Conservation (phyloP, 2,797 vertebrate genomes). For the Anabas testudineus region DNA sequence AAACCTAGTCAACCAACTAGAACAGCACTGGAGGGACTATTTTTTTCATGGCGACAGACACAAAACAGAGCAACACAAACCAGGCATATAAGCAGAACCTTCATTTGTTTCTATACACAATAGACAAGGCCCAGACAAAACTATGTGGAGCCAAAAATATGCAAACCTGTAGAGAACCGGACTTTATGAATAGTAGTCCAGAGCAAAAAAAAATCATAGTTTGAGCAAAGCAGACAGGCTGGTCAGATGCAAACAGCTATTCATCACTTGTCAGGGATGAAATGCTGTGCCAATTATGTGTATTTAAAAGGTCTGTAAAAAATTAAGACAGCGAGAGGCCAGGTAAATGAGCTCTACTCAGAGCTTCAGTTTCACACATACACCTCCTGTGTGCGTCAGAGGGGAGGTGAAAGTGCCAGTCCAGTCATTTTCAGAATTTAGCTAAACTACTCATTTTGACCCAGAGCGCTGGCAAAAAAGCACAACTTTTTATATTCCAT, state of each 20-base stretch:
- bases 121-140: constrained; percentile 30
- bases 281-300: constrained; percentile 19
- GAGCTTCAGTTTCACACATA: neutral
- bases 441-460: constrained; percentile 48
- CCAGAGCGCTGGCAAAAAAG: constrained; percentile 34
- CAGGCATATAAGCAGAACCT: constrained; percentile 56
- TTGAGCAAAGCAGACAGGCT: constrained; percentile 28
- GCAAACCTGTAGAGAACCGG: constrained; percentile 40
- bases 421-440: constrained; percentile 40
- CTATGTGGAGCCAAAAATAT: constrained; percentile 41
- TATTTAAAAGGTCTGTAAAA: constrained; percentile 24
- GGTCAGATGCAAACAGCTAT: constrained; percentile 31
- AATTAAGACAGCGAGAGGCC: constrained; percentile 24
- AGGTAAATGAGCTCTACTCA: neutral
- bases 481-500: constrained; percentile 55
- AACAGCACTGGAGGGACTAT: constrained; percentile 29
- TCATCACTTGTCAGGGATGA: constrained; percentile 35
- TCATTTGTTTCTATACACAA: constrained; percentile 36
- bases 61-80: constrained; percentile 47
- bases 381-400: neutral
- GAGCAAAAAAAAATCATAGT: constrained; percentile 30
- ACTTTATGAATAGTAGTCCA: constrained; percentile 30
- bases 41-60: constrained; percentile 49
- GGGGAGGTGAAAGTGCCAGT: constrained; percentile 30
- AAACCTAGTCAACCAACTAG: constrained; percentile 20